Evolutionary conservation across 2,113 vertebrate genomes (phyloP).

Genomic region (Rissa tridactyla): DNA sequence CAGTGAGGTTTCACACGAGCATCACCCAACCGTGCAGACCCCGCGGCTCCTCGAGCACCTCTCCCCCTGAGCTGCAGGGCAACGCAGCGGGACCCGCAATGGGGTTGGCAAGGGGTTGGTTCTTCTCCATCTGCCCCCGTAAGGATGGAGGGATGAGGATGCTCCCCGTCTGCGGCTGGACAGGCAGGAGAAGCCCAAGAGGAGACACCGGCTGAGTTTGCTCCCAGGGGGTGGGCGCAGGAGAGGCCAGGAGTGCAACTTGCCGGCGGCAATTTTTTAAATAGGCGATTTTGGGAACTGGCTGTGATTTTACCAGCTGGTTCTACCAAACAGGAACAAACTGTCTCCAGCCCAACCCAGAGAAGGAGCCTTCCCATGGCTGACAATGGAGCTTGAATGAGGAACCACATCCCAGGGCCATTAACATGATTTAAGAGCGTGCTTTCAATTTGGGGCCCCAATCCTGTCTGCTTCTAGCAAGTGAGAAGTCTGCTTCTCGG

Average conservation of each 20-base stretch:
- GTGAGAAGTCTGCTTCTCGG: background rate
- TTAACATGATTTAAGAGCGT: background rate
- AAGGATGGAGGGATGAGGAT: background rate
- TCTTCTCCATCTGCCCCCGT: background rate
- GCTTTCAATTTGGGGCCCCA: constrained; percentile 6
- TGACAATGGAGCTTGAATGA: background rate
- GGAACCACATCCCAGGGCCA: background rate
- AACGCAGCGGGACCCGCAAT: accelerated
- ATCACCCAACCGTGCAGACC: background rate
- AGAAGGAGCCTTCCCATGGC: background rate
- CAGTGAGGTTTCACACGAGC: background rate
- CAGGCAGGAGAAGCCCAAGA: background rate
- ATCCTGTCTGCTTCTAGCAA: background rate
- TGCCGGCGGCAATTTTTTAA: background rate
- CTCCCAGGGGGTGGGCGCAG: accelerated
- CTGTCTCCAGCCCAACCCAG: background rate
- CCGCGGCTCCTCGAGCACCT: accelerated
- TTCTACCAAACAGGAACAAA: constrained; percentile 6
- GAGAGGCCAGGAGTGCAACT: background rate
- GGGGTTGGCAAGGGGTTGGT: background rate
- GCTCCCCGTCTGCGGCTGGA: background rate
- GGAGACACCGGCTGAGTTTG: background rate
- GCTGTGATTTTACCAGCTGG: background rate
- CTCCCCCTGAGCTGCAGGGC: background rate
- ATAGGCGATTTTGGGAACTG: background rate